Evolutionary conservation across 2,797 vertebrate species (phyloP), one percentile per base, ranked within the genome.

Genomic region (Chromis chromis): DNA sequence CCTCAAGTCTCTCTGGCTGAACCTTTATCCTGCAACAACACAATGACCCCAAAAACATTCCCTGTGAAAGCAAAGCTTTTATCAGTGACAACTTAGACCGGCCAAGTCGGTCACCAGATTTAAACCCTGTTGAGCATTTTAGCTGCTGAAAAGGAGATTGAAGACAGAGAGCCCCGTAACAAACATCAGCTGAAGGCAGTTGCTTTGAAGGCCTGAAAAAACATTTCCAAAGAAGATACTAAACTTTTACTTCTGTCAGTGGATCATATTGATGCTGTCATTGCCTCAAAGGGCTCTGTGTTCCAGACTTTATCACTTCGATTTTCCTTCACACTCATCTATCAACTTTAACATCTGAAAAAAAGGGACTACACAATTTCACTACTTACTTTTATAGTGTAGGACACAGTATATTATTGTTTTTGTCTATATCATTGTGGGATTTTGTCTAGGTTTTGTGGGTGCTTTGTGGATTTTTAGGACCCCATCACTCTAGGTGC

Each of bases 281-380:
- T 27, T 59, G 36, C 48, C 7, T 74, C 54, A 65, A 27, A 74
- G 36, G 54, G 44, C 49, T 50, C 16, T 31, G 33, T 40, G 31
- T 24, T 36, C 28, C 28, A 42, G 48, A 27, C 54, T 42, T 31
- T 42, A 11, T 40, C 62, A 22, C 31, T 65, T 57, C 50, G 22
- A 65, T 65, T 74, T 52, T 19, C 24, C 54, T 73, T 39, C 9
- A 58, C 33, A 39, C 46, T 48, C 33, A 53, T 72, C 61, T 72
- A n/a, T 56, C 56, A 48, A 56, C 53, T 48, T 62, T n/a, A 17
- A 44, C 42, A 44, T 44, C 16, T 44, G 16, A 5, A 44, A 44
- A 52, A 14, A 52, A 3, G 33, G 11, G 33, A 12, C 33, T 36
- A 11, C 33, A 36, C 33, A 36, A 36, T 36, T 12, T 36, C 33